Evolutionary conservation across 2,113 vertebrate genomes (phyloP), one percentile per base, ranked within the genome.

Genomic region (Alethe diademata): DNA sequence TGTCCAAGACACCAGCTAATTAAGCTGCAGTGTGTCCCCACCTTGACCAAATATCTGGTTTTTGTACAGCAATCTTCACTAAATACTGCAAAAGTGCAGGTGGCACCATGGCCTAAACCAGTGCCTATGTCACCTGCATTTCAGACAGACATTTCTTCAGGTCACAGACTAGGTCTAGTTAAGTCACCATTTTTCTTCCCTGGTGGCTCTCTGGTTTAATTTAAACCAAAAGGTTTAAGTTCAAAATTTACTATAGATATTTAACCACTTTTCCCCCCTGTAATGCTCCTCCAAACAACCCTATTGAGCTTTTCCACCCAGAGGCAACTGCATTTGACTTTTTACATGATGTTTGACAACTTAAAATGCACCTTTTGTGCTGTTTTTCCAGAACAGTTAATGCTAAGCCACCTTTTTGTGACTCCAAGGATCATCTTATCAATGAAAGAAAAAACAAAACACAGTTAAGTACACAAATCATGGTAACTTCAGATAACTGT

Each of bases 141-240:
- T 92, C 65, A 74, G 19, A 16, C 26, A 74, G 38, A 8, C 42
- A 12, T 48, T 43, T 65, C 48, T 54, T 82, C 50, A 82, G 62
- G 20, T 53, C 38, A 67, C n/a, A 45, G 14, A 42, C 11, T 19
- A 80, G 50, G 24, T 58, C 31, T n/a, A 15, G 17, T 53, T n/a
- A 75, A 51, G 26, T n/a, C 45, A 66, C 8, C 5, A 8, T 83
- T 86, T 86, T 88, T 92, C 48, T 75, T 71, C 62, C 54, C 61
- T 75, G 19, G 35, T 80, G 86, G 43, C 36, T 93, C 38, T 74
- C 73, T 84, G 78, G 61, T 87, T 95, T 93, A 72, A 92, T 91
- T 92, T 91, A 95, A 93, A 75, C 40, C 25, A 78, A 75, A 85
- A 31, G 9, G 70, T 89, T 92, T 87, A 82, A 43, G 31, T 91